A percentile compares a stretch with the other conserved stretches of the same genome.
Evolutionary conservation across 2,797 vertebrate genomes (phyloP).

Genomic region (Nannoperca australis): DNA sequence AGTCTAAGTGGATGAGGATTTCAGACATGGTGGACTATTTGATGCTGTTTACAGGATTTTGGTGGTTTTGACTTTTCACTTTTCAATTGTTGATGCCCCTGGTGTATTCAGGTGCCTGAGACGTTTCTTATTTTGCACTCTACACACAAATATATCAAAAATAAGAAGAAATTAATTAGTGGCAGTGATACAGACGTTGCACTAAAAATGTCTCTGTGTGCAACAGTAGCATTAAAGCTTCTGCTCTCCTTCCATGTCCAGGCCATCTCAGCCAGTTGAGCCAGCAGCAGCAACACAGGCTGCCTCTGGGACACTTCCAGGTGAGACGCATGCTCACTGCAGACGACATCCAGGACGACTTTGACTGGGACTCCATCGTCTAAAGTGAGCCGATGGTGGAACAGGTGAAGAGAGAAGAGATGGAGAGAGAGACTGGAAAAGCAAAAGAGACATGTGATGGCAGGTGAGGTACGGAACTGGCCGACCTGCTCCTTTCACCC

Average conservation of each 20-base stretch:
- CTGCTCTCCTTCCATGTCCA: constrained; percentile 51
- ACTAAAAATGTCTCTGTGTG: background rate
- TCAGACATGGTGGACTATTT: background rate
- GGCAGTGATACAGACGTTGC: background rate
- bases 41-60: background rate
- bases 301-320: constrained; percentile 89
- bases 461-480: constrained; percentile 45
- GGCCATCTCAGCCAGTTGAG: constrained; percentile 89
- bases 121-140: background rate
- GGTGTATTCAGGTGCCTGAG: background rate
- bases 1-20: background rate
- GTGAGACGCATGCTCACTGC: constrained; percentile 89
- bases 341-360: constrained; percentile 92
- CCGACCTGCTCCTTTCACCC: constrained; percentile 57
- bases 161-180: background rate
- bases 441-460: constrained; percentile 23
- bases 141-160: background rate
- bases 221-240: background rate
- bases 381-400: constrained; percentile 66
- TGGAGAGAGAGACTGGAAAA: constrained; percentile 11
- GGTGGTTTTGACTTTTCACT: background rate
- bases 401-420: background rate
- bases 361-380: constrained; percentile 93
- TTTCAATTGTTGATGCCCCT: background rate
- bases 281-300: constrained; percentile 86